A percentile compares a stretch with the other conserved stretches of the same genome.
phyloP scores from a whole-genome alignment of 2,113 vertebrate species.

The Myanophis thanlyinensis region DNA sequence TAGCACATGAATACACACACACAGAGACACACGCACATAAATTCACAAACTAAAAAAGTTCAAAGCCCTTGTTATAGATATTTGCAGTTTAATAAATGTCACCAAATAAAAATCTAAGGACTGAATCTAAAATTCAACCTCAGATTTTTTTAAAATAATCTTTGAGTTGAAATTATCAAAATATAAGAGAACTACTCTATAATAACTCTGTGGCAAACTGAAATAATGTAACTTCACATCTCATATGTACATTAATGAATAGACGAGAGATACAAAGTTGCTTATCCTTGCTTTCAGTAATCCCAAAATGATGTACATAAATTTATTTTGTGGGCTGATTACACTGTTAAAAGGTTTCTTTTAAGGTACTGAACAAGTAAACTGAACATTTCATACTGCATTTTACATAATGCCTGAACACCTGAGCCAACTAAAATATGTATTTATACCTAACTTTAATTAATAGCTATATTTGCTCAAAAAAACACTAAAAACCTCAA shows the following conservation, averaged over 20 bases:
- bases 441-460: background rate
- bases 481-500: background rate
- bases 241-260: background rate
- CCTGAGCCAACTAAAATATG: background rate
- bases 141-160: background rate
- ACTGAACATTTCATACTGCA: background rate
- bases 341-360: background rate
- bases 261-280: background rate
- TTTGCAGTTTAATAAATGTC: background rate
- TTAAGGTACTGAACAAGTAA: background rate
- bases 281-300: background rate
- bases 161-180: background rate
- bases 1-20: background rate
- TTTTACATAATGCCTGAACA: background rate
- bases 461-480: background rate
- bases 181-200: background rate
- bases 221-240: background rate
- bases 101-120: constrained; percentile 1
- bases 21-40: background rate
- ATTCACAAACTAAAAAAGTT: background rate
- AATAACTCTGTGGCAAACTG: background rate
- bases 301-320: background rate
- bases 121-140: background rate
- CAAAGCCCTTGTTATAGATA: background rate
- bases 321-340: background rate